Conservation (phyloP, 2,113 vertebrate species). For the Nasalis larvatus region DNA sequence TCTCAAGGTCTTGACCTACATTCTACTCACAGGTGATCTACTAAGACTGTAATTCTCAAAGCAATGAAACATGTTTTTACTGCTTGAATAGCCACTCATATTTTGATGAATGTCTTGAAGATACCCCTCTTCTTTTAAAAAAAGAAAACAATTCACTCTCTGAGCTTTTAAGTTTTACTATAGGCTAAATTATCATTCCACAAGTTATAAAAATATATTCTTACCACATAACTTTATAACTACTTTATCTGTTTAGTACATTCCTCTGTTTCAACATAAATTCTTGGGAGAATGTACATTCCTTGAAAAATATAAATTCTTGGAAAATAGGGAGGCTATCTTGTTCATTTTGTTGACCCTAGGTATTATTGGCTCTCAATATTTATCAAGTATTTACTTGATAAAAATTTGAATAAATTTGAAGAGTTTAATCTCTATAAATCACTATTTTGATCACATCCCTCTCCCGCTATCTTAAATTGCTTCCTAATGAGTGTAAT, state of each 20-base stretch:
- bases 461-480: not conserved
- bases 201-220: not conserved
- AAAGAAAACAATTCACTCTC: not conserved
- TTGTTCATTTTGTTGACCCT: not conserved
- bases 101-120: not conserved
- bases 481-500: not conserved
- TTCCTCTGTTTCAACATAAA: not conserved
- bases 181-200: not conserved
- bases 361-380: not conserved
- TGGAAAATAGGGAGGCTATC: not conserved
- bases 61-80: slow-evolving; percentile 4
- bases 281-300: not conserved
- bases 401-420: not conserved
- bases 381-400: not conserved
- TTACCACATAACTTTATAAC: not conserved
- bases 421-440: not conserved
- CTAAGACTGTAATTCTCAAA: slow-evolving; percentile 15
- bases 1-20: not conserved
- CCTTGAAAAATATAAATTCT: not conserved
- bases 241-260: not conserved
- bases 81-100: not conserved
- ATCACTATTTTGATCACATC: not conserved
- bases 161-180: not conserved
- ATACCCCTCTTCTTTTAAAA: not conserved
- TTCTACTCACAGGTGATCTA: not conserved